phyloP scores from a whole-genome alignment of 2,113 vertebrate species.

The Epinephelus cyanopodus region DNA sequence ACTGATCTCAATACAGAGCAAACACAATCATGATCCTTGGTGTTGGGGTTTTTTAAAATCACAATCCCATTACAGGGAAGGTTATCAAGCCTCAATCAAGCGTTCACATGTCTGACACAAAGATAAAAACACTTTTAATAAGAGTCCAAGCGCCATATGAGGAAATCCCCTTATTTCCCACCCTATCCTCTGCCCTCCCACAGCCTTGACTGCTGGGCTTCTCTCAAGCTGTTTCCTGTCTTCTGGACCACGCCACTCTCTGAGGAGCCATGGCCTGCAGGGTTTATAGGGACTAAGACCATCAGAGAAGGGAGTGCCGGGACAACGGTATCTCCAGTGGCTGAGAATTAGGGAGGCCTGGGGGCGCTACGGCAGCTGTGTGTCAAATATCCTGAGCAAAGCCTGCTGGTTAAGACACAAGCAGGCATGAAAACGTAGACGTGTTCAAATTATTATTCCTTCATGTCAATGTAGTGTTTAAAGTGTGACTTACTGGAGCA shows the following conservation, averaged over 20 bases:
- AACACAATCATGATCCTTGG: not conserved
- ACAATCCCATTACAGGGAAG: not conserved
- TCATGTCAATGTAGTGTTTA: not conserved
- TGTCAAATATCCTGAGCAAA: conserved; percentile 17
- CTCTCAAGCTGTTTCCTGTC: conserved; percentile 89
- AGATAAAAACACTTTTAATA: conserved; percentile 57
- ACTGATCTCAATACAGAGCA: not conserved
- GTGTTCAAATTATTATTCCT: conserved; percentile 1
- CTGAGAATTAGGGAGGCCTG: conserved; percentile 12
- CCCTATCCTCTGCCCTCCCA: conserved; percentile 78
- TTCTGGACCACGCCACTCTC: conserved; percentile 81
- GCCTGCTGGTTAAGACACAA: conserved; percentile 6
- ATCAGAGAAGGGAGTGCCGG: conserved; percentile 46
- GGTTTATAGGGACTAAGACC: conserved; percentile 54
- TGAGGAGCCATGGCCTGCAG: conserved; percentile 73
- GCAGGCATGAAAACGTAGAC: conserved; percentile 10
- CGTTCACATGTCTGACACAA: conserved; percentile 4
- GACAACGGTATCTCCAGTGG: conserved; percentile 24
- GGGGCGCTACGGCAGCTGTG: conserved; percentile 31
- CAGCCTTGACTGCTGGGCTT: conserved; percentile 82
- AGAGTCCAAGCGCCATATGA: conserved; percentile 68
- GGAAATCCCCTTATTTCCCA: conserved; percentile 82
- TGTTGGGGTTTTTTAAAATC: not conserved
- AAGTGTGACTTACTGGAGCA: conserved; percentile 3
- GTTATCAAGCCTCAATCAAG: conserved; percentile 5